phyloP scores from a whole-genome alignment of 2,888 invertebrate species.

The Tortrix viridana region DNA sequence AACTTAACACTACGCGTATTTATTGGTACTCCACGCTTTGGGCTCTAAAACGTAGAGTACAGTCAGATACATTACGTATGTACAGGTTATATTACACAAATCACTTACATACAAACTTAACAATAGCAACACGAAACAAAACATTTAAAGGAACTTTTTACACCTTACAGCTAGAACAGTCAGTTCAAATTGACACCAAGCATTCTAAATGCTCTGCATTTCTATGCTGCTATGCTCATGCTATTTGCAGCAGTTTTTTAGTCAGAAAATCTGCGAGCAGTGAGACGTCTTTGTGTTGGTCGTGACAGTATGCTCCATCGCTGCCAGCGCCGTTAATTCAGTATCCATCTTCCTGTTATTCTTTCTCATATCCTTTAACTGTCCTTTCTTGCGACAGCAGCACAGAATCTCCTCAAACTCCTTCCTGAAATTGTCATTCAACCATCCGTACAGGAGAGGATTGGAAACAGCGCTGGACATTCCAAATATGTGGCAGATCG shows the following conservation, averaged over 20 bases:
- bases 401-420: slow-evolving; percentile 93
- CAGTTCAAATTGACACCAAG: slow-evolving; percentile 57
- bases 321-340: slow-evolving; percentile 74
- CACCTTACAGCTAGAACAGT: slow-evolving; percentile 52
- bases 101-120: slow-evolving; percentile 45
- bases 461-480: slow-evolving; percentile 97
- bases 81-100: slow-evolving; percentile 42
- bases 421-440: slow-evolving; percentile 96
- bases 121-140: slow-evolving; percentile 43
- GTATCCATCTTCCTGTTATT: slow-evolving; percentile 76
- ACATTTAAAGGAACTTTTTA: slow-evolving; percentile 65
- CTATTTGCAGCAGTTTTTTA: slow-evolving; percentile 80
- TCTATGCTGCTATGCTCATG: slow-evolving; percentile 67
- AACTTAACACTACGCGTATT: slow-evolving; percentile 11
- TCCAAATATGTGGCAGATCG: slow-evolving; percentile 84
- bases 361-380: slow-evolving; percentile 62
- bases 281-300: slow-evolving; percentile 79
- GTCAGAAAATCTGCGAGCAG: slow-evolving; percentile 84
- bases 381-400: slow-evolving; percentile 73
- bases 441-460: slow-evolving; percentile 95
- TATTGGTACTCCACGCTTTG: slow-evolving; percentile 67
- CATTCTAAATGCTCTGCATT: slow-evolving; percentile 70
- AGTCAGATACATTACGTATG: slow-evolving; percentile 42
- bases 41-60: slow-evolving; percentile 77
- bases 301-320: slow-evolving; percentile 74